phyloP scores from a whole-genome alignment of 2,113 vertebrate genomes.

The Xiphophorus maculatus region DNA sequence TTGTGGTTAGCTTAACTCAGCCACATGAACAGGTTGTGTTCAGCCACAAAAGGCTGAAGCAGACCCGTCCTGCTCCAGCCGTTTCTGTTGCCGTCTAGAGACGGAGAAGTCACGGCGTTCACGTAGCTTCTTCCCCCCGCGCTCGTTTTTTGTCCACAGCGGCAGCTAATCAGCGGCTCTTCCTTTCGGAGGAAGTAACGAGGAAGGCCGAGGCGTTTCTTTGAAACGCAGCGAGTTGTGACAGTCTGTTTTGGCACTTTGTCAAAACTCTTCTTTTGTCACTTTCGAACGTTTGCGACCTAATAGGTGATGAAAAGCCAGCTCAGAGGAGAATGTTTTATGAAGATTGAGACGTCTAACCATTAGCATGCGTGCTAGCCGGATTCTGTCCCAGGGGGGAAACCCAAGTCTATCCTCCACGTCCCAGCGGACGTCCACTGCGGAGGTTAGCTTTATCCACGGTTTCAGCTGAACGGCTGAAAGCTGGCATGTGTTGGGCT shows the following conservation, averaged over 20 bases:
- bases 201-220: slow-evolving; percentile 22
- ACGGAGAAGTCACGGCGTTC: slow-evolving; percentile 54
- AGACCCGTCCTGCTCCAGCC: no score
- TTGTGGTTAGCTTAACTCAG: slow-evolving; percentile 18
- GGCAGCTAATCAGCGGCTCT: slow-evolving; percentile 47
- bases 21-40: no score
- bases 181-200: slow-evolving; percentile 43
- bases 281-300: slow-evolving; percentile 26
- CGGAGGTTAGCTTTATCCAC: slow-evolving; percentile 54
- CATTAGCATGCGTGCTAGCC: slow-evolving; percentile 78
- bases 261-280: slow-evolving; percentile 70
- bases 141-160: slow-evolving; percentile 44
- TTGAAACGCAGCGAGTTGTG: slow-evolving; percentile 43
- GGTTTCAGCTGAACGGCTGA: slow-evolving; percentile 55
- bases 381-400: slow-evolving; percentile 61
- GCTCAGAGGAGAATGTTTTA: slow-evolving; percentile 57
- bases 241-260: slow-evolving; percentile 71
- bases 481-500: slow-evolving; percentile 27
- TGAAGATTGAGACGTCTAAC: slow-evolving; percentile 42
- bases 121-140: slow-evolving; percentile 36
- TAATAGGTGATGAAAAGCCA: slow-evolving; percentile 75
- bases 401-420: slow-evolving; percentile 65
- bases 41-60: no score
- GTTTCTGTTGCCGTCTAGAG: slow-evolving; percentile 20
- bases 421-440: slow-evolving; percentile 62